A percentile compares a stretch with the other conserved stretches of the same genome.
These are phyloP conservation scores for Sarcoramphus papa DNA, from an alignment of 2,797 vertebrate species.

Conservation along the genomic window DNA sequence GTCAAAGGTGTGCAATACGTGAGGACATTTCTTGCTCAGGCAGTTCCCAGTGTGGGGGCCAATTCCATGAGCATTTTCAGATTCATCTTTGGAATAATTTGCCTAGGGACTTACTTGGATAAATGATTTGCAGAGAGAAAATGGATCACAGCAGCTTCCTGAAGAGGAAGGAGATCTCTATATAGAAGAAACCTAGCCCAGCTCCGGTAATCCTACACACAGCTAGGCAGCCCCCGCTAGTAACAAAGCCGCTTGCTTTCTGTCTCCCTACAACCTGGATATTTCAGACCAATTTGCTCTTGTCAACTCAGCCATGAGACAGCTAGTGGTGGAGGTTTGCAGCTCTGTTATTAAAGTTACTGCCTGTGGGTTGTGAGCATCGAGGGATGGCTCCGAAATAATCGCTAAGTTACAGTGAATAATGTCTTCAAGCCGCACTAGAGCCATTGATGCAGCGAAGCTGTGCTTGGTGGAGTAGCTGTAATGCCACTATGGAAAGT, in stretches of 20 bases:
- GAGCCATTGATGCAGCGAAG: neutral
- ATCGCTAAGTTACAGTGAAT: neutral
- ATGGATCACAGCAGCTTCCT: neutral
- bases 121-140: neutral
- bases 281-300: constrained; percentile 24
- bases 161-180: neutral
- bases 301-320: neutral
- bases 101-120: neutral
- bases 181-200: neutral
- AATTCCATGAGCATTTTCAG: neutral
- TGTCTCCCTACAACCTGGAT: neutral
- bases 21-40: neutral
- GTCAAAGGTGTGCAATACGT: neutral
- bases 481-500: accelerated
- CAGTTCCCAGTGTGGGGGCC: accelerated
- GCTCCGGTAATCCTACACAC: accelerated
- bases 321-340: neutral
- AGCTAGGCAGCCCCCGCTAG: neutral
- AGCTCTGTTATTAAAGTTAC: constrained; percentile 11
- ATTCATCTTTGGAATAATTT: neutral
- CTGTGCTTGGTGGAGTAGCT: neutral
- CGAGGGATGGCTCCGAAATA: neutral
- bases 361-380: constrained; percentile 25
- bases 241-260: neutral
- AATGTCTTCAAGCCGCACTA: neutral